phyloP scores from a whole-genome alignment of 53 echinoderm and acorn worm species.

The Mesocentrotus franciscanus region DNA sequence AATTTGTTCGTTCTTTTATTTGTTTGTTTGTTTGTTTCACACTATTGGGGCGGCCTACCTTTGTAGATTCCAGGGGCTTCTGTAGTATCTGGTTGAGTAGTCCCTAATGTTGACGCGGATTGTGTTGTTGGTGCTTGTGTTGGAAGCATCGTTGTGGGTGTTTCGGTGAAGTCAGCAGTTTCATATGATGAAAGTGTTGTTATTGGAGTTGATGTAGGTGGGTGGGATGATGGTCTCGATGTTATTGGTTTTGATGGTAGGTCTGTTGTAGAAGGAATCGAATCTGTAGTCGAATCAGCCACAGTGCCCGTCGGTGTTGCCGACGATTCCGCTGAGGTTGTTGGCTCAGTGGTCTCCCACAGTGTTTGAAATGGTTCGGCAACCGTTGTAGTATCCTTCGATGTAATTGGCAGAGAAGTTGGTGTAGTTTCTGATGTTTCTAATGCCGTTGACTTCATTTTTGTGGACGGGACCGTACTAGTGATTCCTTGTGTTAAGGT shows the following conservation, averaged over 20 bases:
- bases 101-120: neutral
- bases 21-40: neutral
- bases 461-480: neutral
- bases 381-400: neutral
- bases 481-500: neutral
- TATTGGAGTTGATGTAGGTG: neutral
- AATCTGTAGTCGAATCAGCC: neutral
- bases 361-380: neutral
- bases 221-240: neutral
- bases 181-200: neutral
- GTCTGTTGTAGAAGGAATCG: neutral
- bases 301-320: neutral
- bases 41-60: neutral
- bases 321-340: neutral
- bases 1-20: too few species aligned
- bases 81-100: slow-evolving; percentile 12
- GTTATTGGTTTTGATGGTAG: neutral
- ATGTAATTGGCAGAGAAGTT: neutral
- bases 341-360: neutral
- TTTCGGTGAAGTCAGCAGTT: neutral
- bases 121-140: neutral
- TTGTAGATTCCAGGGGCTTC: neutral
- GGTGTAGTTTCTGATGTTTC: neutral
- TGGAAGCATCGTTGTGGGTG: neutral
- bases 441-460: neutral